Percentiles rank a stretch among this genome's conserved stretches.
Conservation (phyloP, 2,113 vertebrate genomes). For the Ammodramus savannarum region DNA sequence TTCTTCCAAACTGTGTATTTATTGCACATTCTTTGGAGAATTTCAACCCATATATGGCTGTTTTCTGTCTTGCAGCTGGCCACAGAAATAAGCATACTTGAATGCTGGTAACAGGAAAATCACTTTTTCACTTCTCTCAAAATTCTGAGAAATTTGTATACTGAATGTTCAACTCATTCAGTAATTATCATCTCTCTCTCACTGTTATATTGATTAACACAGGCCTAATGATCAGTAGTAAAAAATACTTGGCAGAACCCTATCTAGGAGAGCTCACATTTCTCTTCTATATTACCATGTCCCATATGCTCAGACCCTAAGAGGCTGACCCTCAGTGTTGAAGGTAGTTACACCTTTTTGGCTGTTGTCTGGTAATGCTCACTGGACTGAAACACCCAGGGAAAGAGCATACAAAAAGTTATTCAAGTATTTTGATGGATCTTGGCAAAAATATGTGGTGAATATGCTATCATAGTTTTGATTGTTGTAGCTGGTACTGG, state of each 20-base stretch:
- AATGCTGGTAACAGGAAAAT: not conserved
- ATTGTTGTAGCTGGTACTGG: not conserved
- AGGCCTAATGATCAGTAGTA: not conserved
- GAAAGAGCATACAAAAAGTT: not conserved
- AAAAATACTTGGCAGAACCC: not conserved
- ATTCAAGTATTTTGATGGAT: not conserved
- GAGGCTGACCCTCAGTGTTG: fast-evolving
- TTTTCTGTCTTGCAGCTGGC: not conserved
- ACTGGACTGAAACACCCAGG: not conserved
- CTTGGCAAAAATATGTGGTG: not conserved
- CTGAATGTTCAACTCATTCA: not conserved
- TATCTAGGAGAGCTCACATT: not conserved
- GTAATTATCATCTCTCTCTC: not conserved
- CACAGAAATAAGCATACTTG: not conserved
- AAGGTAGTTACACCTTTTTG: not conserved
- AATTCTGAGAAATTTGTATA: not conserved
- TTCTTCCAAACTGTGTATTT: conserved; percentile 20
- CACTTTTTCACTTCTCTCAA: not conserved
- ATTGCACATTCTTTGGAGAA: conserved; percentile 12
- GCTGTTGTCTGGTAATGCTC: not conserved
- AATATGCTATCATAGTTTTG: not conserved
- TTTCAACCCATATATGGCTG: conserved; percentile 28
- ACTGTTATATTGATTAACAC: not conserved
- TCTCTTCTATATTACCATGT: not conserved
- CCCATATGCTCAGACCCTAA: not conserved